Percentiles rank a stretch among this genome's conserved stretches.
Evolutionary conservation across 2,888 invertebrate species (phyloP).

Genomic region (Scaeva pyrastri): DNA sequence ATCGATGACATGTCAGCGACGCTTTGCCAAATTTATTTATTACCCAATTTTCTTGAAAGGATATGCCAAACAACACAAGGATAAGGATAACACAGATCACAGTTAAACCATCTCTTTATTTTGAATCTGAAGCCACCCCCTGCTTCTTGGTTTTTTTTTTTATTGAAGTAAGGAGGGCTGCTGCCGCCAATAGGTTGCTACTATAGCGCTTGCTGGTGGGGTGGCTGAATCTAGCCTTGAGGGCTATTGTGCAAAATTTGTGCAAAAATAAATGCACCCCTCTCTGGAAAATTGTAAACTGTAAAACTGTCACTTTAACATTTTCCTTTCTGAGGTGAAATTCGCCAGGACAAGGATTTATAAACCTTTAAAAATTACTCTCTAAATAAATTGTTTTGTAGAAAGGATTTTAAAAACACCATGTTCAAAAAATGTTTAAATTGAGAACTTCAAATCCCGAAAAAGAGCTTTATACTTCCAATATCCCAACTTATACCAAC

Average conservation of each 20-base stretch:
- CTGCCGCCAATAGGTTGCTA: not conserved
- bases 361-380: not conserved
- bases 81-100: constrained; percentile 64
- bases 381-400: too few species aligned
- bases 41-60: constrained; percentile 75
- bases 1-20: constrained; percentile 69
- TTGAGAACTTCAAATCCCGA: too few species aligned
- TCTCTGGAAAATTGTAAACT: not conserved
- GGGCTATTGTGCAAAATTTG: constrained; percentile 61
- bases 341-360: not conserved
- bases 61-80: constrained; percentile 65
- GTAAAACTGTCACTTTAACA: constrained; percentile 26
- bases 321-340: constrained; percentile 6
- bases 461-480: too few species aligned
- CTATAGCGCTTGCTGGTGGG: not conserved
- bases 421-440: too few species aligned
- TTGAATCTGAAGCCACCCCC: constrained; percentile 19
- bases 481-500: too few species aligned
- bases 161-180: constrained; percentile 5
- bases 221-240: not conserved
- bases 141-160: not conserved
- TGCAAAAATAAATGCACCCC: constrained; percentile 62
- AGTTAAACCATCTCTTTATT: constrained; percentile 35
- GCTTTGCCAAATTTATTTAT: constrained; percentile 75
- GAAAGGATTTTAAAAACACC: too few species aligned